Conservation (phyloP, 2,797 vertebrate species). For the Tauraco hartlaubi region DNA sequence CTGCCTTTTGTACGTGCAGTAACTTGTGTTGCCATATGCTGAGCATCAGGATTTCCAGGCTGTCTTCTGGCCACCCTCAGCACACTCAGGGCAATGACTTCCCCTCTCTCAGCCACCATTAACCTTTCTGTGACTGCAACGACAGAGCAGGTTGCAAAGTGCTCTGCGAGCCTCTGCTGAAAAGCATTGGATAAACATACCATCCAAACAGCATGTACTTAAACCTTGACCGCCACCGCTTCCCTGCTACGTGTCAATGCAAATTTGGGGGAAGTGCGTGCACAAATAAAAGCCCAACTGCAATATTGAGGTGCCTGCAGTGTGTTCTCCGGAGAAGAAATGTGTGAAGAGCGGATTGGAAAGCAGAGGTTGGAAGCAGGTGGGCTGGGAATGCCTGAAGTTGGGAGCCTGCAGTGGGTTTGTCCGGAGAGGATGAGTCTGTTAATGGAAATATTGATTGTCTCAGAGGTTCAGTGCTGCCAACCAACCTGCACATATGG, state of each 20-base stretch:
- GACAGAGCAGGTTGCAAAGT: background rate
- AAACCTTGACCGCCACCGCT: background rate
- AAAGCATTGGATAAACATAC: background rate
- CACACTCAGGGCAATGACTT: background rate
- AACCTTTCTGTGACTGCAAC: background rate
- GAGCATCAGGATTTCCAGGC: background rate
- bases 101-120: background rate
- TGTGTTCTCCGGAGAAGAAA: background rate
- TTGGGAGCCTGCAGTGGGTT: background rate
- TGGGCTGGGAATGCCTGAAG: background rate
- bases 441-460: constrained; percentile 80
- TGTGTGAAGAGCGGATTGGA: background rate
- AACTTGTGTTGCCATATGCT: background rate
- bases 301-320: background rate
- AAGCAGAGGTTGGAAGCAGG: background rate
- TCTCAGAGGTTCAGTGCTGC: constrained; percentile 73
- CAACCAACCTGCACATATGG: constrained; percentile 73
- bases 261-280: background rate
- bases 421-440: constrained; percentile 62
- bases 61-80: background rate
- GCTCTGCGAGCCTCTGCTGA: background rate
- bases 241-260: background rate
- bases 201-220: background rate
- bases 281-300: background rate
- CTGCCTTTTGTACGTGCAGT: accelerated